Percentiles rank a stretch among this genome's conserved stretches.
phyloP scores from a whole-genome alignment of 2,888 invertebrate genomes.

The Eristalinus aeneus region DNA sequence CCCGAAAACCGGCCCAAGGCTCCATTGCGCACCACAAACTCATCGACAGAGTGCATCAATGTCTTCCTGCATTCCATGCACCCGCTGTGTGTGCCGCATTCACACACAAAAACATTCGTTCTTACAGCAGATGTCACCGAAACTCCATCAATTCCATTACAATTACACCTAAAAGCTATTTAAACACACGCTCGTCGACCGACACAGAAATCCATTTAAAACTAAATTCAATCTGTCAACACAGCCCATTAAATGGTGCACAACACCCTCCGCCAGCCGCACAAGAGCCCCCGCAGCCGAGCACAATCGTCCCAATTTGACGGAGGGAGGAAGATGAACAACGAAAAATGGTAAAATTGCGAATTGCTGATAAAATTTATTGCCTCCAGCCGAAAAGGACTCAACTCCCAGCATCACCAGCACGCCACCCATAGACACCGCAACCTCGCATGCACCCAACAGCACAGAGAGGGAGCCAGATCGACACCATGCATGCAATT shows the following conservation, averaged over 20 bases:
- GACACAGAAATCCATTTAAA: constrained; percentile 55
- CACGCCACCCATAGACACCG: neutral
- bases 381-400: constrained; percentile 38
- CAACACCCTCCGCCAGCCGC: neutral
- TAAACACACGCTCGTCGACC: constrained; percentile 22
- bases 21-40: no score
- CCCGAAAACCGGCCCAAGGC: no score
- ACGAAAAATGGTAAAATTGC: constrained; percentile 14
- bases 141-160: constrained; percentile 16
- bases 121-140: constrained; percentile 28
- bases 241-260: constrained; percentile 61
- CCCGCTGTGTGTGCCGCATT: neutral
- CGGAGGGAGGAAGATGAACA: neutral
- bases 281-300: neutral
- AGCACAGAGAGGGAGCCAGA: constrained; percentile 21
- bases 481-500: constrained; percentile 68
- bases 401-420: neutral
- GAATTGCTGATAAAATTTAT: constrained; percentile 65
- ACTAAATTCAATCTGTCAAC: constrained; percentile 69
- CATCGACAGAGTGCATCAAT: no score
- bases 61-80: no score
- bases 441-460: neutral
- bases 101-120: neutral
- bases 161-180: constrained; percentile 43
- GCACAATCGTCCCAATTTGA: constrained; percentile 30